Percentiles rank a stretch among this genome's conserved stretches.
phyloP scores from a whole-genome alignment of 2,888 invertebrate genomes.

The Drosophila dives region DNA sequence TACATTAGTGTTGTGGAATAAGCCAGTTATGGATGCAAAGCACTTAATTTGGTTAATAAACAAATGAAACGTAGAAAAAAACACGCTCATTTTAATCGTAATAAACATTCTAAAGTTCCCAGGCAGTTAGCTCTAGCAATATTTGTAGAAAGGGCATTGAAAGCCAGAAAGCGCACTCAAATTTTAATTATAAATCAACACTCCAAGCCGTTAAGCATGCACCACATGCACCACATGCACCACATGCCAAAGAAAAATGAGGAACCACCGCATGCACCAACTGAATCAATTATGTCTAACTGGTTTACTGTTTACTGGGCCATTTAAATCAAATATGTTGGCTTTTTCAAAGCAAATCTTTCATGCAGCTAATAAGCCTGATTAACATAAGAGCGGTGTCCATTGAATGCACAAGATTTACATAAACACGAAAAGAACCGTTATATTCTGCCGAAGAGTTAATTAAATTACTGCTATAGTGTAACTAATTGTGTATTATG shows the following conservation, averaged over 20 bases:
- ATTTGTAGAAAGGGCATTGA: constrained; percentile 35
- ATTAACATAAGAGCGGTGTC: constrained; percentile 45
- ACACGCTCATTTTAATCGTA: constrained; percentile 5
- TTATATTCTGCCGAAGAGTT: constrained; percentile 21
- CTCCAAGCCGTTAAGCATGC: constrained; percentile 37
- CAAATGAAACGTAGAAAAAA: neutral
- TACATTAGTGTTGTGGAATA: constrained; percentile 12
- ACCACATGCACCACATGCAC: constrained; percentile 21
- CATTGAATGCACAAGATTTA: constrained; percentile 46
- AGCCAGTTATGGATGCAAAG: constrained; percentile 1
- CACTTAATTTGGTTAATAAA: neutral
- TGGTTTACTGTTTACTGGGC: constrained; percentile 73
- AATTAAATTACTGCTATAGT: neutral
- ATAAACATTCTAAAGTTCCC: neutral
- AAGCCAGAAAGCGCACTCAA: constrained; percentile 14
- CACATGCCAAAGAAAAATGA: constrained; percentile 16
- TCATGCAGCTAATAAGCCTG: constrained; percentile 74
- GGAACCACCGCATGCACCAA: constrained; percentile 12
- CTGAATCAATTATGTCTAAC: constrained; percentile 73
- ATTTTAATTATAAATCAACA: constrained; percentile 47
- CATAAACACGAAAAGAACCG: constrained; percentile 35
- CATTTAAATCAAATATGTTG: constrained; percentile 59
- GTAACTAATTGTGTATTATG: neutral
- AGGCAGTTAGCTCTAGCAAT: constrained; percentile 15
- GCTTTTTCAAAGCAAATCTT: constrained; percentile 58